These are phyloP conservation scores for Lerista edwardsae DNA, from an alignment of 2,797 vertebrate species.

Conservation along the genomic window DNA sequence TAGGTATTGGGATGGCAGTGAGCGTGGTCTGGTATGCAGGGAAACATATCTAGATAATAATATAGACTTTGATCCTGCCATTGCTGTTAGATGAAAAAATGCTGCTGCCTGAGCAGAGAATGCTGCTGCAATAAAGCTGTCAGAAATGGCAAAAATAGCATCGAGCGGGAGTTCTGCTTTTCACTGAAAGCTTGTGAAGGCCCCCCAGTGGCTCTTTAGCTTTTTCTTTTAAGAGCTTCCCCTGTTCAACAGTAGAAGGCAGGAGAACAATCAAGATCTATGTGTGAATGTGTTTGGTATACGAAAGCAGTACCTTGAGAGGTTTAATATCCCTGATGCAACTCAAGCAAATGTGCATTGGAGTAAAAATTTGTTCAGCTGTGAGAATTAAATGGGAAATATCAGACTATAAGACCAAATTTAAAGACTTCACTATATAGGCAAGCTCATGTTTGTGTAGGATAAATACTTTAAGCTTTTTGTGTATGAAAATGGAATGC, in stretches of 20 bases:
- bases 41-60: not conserved
- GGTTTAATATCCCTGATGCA: not conserved
- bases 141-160: not conserved
- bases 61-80: not conserved
- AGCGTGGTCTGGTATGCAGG: too few species aligned
- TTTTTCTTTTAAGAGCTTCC: not conserved
- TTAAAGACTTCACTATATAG: too few species aligned
- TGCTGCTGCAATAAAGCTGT: not conserved
- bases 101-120: not conserved
- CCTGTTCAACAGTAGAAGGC: not conserved
- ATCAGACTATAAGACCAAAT: not conserved
- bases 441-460: not conserved
- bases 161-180: not conserved
- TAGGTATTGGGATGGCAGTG: not conserved
- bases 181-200: conserved; percentile 47
- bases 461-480: too few species aligned
- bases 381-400: not conserved
- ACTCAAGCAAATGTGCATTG: not conserved
- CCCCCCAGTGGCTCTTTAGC: conserved; percentile 31
- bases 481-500: not conserved
- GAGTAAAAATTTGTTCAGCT: not conserved
- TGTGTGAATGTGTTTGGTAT: not conserved
- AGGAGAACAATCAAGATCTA: not conserved
- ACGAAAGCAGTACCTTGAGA: not conserved
- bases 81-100: not conserved